A percentile compares a stretch with the other conserved stretches of the same genome.
These are phyloP conservation scores for Oedothorax gibbosus DNA, from an alignment of 1,140 invertebrate genomes.

Conservation along the genomic window DNA sequence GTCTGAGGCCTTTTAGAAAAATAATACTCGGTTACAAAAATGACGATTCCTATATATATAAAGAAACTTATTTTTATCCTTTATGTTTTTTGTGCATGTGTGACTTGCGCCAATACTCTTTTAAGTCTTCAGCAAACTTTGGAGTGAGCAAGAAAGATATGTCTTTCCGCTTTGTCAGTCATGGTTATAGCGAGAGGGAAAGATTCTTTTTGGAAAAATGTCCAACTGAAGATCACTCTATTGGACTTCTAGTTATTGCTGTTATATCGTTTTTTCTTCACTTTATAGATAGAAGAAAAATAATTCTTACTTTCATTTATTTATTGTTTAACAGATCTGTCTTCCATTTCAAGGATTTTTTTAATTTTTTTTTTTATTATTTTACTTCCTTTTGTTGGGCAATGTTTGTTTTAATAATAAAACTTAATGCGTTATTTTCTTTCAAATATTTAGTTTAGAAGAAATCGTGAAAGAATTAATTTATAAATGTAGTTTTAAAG, in stretches of 20 bases:
- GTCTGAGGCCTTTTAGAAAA: neutral
- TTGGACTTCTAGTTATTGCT: slow-evolving; percentile 8
- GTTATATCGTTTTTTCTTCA: neutral
- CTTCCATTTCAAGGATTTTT: no score
- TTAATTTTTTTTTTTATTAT: no score
- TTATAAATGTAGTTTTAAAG: no score
- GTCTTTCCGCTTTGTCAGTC: slow-evolving; percentile 38
- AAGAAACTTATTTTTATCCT: neutral
- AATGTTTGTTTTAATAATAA: no score
- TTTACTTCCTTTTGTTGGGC: no score
- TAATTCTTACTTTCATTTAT: no score
- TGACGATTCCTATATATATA: neutral
- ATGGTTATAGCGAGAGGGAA: slow-evolving; percentile 25
- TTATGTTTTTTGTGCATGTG: neutral
- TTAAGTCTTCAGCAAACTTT: slow-evolving; percentile 16
- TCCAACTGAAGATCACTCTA: neutral
- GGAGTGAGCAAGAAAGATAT: slow-evolving; percentile 23
- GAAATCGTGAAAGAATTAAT: no score
- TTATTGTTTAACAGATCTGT: no score
- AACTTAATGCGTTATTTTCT: no score
- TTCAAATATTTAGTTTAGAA: no score
- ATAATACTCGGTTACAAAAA: neutral
- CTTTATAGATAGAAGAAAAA: neutral
- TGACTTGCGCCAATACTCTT: slow-evolving; percentile 17
- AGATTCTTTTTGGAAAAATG: neutral